Evolutionary conservation across 2,113 vertebrate species (phyloP), one percentile per base, ranked within the genome.

Genomic region (Chionis minor): DNA sequence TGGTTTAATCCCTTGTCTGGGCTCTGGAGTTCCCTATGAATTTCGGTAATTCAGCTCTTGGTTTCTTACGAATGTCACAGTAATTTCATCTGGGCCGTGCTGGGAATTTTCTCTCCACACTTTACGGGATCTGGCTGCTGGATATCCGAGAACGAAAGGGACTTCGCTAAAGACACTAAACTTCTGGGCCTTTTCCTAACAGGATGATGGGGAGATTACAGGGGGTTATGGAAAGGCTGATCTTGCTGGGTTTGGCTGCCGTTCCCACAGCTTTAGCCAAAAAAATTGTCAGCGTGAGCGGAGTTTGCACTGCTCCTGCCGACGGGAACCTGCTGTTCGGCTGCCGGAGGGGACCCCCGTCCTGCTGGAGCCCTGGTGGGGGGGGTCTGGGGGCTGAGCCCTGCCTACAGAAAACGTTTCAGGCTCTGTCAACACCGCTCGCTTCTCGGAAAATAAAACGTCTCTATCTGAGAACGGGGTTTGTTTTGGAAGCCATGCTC

Each of bases 131-230:
- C 92, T 96, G 95, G 51, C 88, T 66, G 72, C 69, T 90, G 80
- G 92, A 74, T 77, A 88, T 54, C 75, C 0, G 10, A 90, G 88
- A 88, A 33, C 47, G 47, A 91, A 77, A 90, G 65, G 62, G 66
- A 58, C 90, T 92, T 90, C 28, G 74, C 5, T 86, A 67, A 59
- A 92, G 82, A 92, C 67, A 81, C 83, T 71, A 14, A 83, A 81
- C 65, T 92, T 83, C 63, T 62, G 69, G 86, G 90, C 71, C 87
- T 40, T 20, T 63, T 66, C 77, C 73, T 93, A 79, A 90, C 92
- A 89, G 94, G 92, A 94, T 92, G 94, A 92, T 92, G 92, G 80
- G 88, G 94, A 94, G 92, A 94, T 95, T 94, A 92, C 88, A 81
- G 83, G 82, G 93, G 83, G 92, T 94, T 95, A 84, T 24, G 90